Conservation (phyloP, 2,113 vertebrate genomes). For the Gymnarchus niloticus region DNA sequence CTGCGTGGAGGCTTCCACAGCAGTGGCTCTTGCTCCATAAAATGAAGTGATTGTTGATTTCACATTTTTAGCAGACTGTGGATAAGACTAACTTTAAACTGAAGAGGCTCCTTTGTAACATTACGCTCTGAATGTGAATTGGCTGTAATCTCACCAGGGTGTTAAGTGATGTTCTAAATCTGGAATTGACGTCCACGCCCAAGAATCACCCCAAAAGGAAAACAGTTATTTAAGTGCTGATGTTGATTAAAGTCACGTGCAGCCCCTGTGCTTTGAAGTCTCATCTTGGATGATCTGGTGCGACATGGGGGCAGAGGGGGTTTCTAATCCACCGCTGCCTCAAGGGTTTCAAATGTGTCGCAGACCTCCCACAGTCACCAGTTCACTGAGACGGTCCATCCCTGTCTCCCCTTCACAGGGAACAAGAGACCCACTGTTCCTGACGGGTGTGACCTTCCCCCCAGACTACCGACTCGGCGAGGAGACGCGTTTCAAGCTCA, state of each 20-base stretch:
- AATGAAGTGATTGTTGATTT: background rate
- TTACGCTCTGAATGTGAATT: background rate
- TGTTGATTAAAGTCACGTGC: background rate
- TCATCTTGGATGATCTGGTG: background rate
- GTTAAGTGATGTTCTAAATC: background rate
- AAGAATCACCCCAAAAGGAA: background rate
- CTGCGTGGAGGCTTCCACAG: background rate
- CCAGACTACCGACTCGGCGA: conserved; percentile 81
- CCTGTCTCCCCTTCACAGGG: conserved; percentile 65
- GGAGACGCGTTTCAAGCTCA: conserved; percentile 87
- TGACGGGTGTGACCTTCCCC: conserved; percentile 90
- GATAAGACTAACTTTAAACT: too few species aligned
- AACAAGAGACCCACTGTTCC: conserved; percentile 90
- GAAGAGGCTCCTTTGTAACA: background rate
- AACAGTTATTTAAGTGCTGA: background rate
- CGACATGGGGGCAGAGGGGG: too few species aligned
- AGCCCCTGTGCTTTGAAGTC: background rate
- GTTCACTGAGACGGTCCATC: conserved; percentile 17
- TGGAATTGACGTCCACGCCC: background rate
- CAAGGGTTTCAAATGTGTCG: background rate
- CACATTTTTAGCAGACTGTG: background rate
- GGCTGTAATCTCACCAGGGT: background rate
- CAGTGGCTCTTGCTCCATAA: background rate
- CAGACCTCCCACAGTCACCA: conserved; percentile 37
- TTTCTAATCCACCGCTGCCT: too few species aligned